Evolutionary conservation across 2,888 invertebrate genomes (phyloP), one percentile per base, ranked within the genome.

Genomic region (Dynastes grantii): DNA sequence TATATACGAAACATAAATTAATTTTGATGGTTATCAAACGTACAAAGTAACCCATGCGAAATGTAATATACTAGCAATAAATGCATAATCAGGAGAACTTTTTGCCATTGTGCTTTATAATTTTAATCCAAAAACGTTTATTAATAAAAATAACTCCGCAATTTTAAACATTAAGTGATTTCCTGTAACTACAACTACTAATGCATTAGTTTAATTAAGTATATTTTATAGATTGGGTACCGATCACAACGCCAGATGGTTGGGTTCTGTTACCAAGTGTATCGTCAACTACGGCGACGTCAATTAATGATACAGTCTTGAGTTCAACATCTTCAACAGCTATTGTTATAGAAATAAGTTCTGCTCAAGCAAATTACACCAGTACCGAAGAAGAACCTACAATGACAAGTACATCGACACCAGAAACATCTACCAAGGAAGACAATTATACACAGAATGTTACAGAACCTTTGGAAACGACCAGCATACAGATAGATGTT

Each of bases 171-270:
- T 2, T 5, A 37, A 5, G 32, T 37, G 3, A 37, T 37, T 37
- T 37, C 32, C 5, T 5, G 32, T 5, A 37, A 37, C 32, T 37
- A 37, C 32, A 37, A 37, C 32, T 37, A 37, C 32, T 37, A 37
- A 37, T 5, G 32, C 5, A 37, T 37, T 5, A 37, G 32, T 37
- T 5, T 37, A 58, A 58, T 58, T 58, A 22, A 8, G 4, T 58
- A 58, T 22, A 6, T 22, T 58, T 58, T 58, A 45, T 65, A 87
- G 90, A 90, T 78, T 93, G 92, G 92, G 90, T 91, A 16, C 92
- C 93, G 4, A 90, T 92, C 68, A 93, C 93, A 1, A 92, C 93
- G 5, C 92, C 93, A 8, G 92, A 93, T 83, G 92, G 92, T 9
- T 94, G 94, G 94, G 91, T 94, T 9, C 87, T 93, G 73, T 87